A percentile compares a stretch with the other conserved stretches of the same genome.
Conservation (phyloP, 2,888 invertebrate genomes). For the Scaptodrosophila latifasciaeformis region DNA sequence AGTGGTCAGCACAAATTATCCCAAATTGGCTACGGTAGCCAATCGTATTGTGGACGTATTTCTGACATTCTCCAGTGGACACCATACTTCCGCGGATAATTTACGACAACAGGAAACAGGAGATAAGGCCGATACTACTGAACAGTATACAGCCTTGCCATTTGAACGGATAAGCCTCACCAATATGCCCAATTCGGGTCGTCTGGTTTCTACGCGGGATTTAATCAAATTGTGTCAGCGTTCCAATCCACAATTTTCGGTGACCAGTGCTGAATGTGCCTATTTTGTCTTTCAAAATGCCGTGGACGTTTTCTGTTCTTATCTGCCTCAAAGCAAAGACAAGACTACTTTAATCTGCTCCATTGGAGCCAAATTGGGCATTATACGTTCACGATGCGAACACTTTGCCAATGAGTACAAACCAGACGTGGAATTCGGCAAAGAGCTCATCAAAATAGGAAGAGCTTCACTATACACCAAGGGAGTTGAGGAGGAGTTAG, state of each 20-base stretch:
- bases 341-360: slow-evolving; percentile 82
- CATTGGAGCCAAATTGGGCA: slow-evolving; percentile 88
- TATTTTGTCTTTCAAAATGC: slow-evolving; percentile 85
- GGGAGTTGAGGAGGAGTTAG: slow-evolving; percentile 12
- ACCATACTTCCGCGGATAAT: slow-evolving; percentile 77
- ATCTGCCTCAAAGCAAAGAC: slow-evolving; percentile 80
- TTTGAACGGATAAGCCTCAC: slow-evolving; percentile 60
- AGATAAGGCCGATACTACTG: slow-evolving; percentile 62
- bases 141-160: slow-evolving; percentile 65
- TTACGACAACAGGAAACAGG: slow-evolving; percentile 74
- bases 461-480: slow-evolving; percentile 78
- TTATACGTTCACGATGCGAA: slow-evolving; percentile 87
- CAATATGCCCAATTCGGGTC: slow-evolving; percentile 74
- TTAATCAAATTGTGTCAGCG: slow-evolving; percentile 93
- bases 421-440: slow-evolving; percentile 81
- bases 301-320: slow-evolving; percentile 92
- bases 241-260: slow-evolving; percentile 83
- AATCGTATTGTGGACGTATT: slow-evolving; percentile 89
- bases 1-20: slow-evolving; percentile 83
- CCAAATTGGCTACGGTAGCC: slow-evolving; percentile 83
- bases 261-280: slow-evolving; percentile 78
- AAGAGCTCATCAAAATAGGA: slow-evolving; percentile 81
- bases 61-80: slow-evolving; percentile 84
- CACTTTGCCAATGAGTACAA: slow-evolving; percentile 87
- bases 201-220: slow-evolving; percentile 89